phyloP scores from a whole-genome alignment of 2,113 vertebrate genomes.

The Neotoma lepida region DNA sequence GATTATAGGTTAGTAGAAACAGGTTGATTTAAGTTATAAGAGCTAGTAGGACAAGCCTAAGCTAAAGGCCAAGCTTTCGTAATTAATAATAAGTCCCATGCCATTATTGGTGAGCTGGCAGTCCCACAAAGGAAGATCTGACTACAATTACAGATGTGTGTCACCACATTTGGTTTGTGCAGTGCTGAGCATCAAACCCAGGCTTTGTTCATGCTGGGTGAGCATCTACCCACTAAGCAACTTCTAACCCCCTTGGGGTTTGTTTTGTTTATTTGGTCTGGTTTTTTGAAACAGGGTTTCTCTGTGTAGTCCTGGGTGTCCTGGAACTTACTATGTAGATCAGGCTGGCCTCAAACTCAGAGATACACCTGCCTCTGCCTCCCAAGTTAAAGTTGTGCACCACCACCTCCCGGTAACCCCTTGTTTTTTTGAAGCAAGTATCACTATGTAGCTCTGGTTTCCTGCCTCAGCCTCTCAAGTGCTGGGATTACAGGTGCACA shows the following conservation, averaged over 20 bases:
- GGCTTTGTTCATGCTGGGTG: neutral
- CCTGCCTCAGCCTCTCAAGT: neutral
- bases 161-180: neutral
- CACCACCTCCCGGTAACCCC: neutral
- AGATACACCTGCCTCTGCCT: neutral
- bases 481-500: neutral
- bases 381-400: neutral
- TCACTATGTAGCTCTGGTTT: neutral
- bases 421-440: neutral
- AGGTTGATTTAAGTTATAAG: too few species aligned
- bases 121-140: too few species aligned
- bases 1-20: too few species aligned
- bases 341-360: neutral
- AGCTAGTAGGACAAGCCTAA: too few species aligned
- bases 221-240: neutral
- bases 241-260: neutral
- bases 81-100: too few species aligned
- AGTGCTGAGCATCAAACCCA: too few species aligned
- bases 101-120: too few species aligned
- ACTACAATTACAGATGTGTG: too few species aligned
- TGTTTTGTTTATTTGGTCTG: neutral
- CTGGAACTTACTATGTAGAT: neutral
- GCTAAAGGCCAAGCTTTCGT: too few species aligned
- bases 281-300: neutral
- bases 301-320: neutral